phyloP scores from a whole-genome alignment of 1,140 invertebrate species.

The Papilio polyxenes region DNA sequence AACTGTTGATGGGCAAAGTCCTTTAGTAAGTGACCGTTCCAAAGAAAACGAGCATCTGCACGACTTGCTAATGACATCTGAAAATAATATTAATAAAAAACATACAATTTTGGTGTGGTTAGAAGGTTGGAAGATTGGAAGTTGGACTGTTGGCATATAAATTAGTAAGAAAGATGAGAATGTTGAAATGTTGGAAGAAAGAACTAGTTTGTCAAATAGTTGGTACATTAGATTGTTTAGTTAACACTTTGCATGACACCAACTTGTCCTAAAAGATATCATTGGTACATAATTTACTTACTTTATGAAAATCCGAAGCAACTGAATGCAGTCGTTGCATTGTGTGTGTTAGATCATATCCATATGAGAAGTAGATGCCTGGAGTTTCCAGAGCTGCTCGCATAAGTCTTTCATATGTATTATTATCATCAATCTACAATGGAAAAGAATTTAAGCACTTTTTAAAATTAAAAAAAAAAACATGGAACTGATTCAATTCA shows the following conservation, averaged over 20 bases:
- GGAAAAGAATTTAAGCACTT: conserved; percentile 6
- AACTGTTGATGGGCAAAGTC: conserved; percentile 86
- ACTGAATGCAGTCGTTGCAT: conserved; percentile 94
- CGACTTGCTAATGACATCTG: conserved; percentile 86
- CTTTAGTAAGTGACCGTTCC: conserved; percentile 93
- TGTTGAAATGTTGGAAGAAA: background rate
- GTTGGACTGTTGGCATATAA: background rate
- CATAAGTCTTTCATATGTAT: conserved; percentile 90
- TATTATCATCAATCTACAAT: conserved; percentile 86
- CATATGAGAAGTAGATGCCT: conserved; percentile 95
- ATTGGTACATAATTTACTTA: conserved; percentile 51
- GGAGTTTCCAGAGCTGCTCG: conserved; percentile 89
- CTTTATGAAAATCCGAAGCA: conserved; percentile 91
- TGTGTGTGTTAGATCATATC: conserved; percentile 96
- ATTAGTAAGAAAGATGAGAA: background rate
- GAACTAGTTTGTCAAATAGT: background rate
- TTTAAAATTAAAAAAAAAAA: background rate
- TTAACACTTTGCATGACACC: background rate
- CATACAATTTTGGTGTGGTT: background rate
- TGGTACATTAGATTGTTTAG: background rate
- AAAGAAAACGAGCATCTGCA: conserved; percentile 94
- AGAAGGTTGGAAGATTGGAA: background rate
- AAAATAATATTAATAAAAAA: conserved; percentile 37
- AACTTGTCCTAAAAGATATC: too few relatives aligned
- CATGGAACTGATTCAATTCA: too few relatives aligned